phyloP scores from a whole-genome alignment of 1,140 invertebrate genomes.

The Wiebesia pumilae region DNA sequence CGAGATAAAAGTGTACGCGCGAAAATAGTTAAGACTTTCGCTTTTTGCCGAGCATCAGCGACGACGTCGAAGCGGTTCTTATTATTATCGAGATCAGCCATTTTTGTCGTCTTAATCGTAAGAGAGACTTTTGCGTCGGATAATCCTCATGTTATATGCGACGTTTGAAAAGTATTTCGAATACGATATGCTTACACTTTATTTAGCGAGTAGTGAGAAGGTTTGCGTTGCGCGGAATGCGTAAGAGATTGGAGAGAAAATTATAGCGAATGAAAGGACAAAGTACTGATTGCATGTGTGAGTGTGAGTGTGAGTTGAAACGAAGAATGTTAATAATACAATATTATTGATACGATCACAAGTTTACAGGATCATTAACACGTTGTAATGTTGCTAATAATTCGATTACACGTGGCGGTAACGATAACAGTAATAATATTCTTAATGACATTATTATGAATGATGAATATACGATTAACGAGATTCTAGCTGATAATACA shows the following conservation, averaged over 20 bases:
- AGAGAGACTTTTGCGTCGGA: slow-evolving; percentile 57
- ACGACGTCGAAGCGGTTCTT: not conserved
- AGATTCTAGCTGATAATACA: slow-evolving; percentile 67
- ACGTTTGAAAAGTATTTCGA: slow-evolving; percentile 48
- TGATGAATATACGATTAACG: slow-evolving; percentile 63
- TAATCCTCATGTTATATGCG: slow-evolving; percentile 40
- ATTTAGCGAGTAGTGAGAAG: slow-evolving; percentile 36
- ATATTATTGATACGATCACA: slow-evolving; percentile 66
- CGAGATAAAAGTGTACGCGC: not conserved
- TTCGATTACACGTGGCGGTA: slow-evolving; percentile 59
- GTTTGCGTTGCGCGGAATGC: slow-evolving; percentile 24
- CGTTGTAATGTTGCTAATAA: slow-evolving; percentile 66
- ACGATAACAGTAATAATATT: slow-evolving; percentile 67
- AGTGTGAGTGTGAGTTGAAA: slow-evolving; percentile 21
- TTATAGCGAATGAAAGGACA: slow-evolving; percentile 41
- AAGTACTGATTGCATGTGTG: slow-evolving; percentile 3
- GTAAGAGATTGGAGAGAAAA: slow-evolving; percentile 37
- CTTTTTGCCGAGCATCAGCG: not conserved
- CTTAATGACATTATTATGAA: slow-evolving; percentile 66
- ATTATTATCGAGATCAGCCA: slow-evolving; percentile 30
- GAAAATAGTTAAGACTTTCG: not conserved
- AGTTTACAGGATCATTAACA: slow-evolving; percentile 65
- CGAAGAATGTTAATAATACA: slow-evolving; percentile 55
- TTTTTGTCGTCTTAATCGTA: slow-evolving; percentile 51
- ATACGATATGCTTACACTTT: slow-evolving; percentile 40